Conservation (phyloP, 2,797 vertebrate genomes). For the Eleutherodactylus coqui region DNA sequence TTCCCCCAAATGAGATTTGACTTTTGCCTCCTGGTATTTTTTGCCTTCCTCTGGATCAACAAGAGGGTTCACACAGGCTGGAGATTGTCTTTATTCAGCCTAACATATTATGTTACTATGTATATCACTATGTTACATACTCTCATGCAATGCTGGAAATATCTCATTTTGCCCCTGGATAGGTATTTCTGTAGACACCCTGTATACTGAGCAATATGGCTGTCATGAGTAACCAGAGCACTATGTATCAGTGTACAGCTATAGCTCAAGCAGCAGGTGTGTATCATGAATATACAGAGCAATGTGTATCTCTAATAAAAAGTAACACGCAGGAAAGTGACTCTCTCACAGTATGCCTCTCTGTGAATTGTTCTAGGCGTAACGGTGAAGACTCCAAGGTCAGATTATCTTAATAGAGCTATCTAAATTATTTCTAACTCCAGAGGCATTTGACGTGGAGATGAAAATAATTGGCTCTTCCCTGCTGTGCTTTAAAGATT, state of each 20-base stretch:
- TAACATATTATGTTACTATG: too few species aligned
- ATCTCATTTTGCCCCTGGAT: too few species aligned
- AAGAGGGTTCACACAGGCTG: too few species aligned
- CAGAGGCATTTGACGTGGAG: conserved; percentile 52
- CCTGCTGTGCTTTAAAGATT: conserved; percentile 60
- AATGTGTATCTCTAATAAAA: not conserved
- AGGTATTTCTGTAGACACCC: too few species aligned
- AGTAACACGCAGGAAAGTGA: not conserved
- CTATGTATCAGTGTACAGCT: not conserved
- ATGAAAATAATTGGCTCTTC: conserved; percentile 55
- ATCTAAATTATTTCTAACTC: conserved; percentile 56
- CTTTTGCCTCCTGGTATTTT: too few species aligned
- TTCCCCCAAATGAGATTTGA: too few species aligned
- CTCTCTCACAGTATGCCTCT: not conserved
- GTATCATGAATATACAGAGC: not conserved
- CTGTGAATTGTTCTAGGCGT: not conserved
- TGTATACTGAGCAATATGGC: not conserved
- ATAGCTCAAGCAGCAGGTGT: not conserved
- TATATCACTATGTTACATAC: too few species aligned
- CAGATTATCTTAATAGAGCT: conserved; percentile 51
- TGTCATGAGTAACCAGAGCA: not conserved
- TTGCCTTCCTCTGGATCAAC: too few species aligned
- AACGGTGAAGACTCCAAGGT: conserved; percentile 47
- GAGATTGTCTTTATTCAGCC: too few species aligned
- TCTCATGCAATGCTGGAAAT: too few species aligned